Base-by-base conservation (phyloP, 2,888 invertebrate genomes). In the Aporophyla nigra region DNA sequence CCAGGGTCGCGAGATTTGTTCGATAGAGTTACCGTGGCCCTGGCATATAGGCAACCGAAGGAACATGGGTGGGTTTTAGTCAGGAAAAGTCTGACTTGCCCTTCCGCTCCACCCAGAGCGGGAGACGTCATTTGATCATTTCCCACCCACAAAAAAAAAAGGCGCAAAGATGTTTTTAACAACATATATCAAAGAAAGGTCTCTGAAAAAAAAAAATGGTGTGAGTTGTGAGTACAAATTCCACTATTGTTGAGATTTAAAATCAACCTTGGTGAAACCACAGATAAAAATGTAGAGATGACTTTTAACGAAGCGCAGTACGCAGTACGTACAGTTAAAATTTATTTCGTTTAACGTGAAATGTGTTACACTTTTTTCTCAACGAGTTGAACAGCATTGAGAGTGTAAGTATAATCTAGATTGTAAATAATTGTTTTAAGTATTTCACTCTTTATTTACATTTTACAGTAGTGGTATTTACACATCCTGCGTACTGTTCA, bases 341-440 rank as follows among this genome's bases (percentile, higher is more conserved):
- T 46, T 54, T 54, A 51, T 63, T 67, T 54, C 71, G 24, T 49
- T 70, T 14, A 7, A 61, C 2, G 21, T 59, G 16, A 71, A 68
- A 74, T 74, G 56, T 54, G 63, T 62, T 58, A 21, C 54, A 62
- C 12, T 58, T 59, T n/a, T 63, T 72, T 33, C 49, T 33, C 24
- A 10, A 24, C 24, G 16, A 12, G n/a, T 54, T 56, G 61, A 43
- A 62, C 46, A 27, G 24, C 65, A 72, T 49, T 83, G 62, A 46
- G 54, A 83, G 27, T 67, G 33, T 43, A 51, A n/a, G n/a, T 46
- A 40, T 78, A 61, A 77, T 80, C 61, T 62, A 43, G 70, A 59
- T 62, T 46, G 73, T 68, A 71, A 73, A 63, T 81, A 82, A 59
- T 82, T 68, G 59, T 53, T 71, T 62, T 56, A 66, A 40, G 14